These are phyloP conservation scores for Anser brachyrhynchus DNA, from an alignment of 2,113 vertebrate species.

Conservation along the genomic window DNA sequence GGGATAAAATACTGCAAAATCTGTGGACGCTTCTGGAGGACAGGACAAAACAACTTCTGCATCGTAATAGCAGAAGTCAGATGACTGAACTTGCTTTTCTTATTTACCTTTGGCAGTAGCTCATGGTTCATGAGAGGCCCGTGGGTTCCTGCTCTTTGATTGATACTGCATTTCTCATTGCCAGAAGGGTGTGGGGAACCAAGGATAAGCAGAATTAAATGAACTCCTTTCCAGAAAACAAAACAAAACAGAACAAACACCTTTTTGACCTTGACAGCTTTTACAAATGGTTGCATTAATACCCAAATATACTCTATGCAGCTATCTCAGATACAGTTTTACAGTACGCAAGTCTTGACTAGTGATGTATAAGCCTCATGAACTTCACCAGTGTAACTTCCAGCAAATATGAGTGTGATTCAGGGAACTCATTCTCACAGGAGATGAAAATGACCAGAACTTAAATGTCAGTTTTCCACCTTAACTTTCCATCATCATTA, in stretches of 20 bases:
- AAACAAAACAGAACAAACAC: not conserved
- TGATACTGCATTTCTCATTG: not conserved
- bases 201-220: not conserved
- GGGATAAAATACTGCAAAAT: not conserved
- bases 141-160: not conserved
- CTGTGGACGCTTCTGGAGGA: not conserved
- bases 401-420: not conserved
- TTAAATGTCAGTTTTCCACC: not conserved
- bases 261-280: not conserved
- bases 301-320: not conserved
- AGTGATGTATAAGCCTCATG: not conserved
- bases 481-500: not conserved
- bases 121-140: not conserved
- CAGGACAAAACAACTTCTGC: not conserved
- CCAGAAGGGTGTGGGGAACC: not conserved
- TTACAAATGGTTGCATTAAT: not conserved
- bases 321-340: not conserved
- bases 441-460: not conserved
- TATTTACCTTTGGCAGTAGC: not conserved
- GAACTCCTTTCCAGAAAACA: not conserved
- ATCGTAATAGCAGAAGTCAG: not conserved
- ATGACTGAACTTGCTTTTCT: not conserved
- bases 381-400: not conserved
- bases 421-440: not conserved
- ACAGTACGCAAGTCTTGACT: not conserved